Conservation (phyloP, 2,797 vertebrate species). For the Mormyrops boulengeri region DNA sequence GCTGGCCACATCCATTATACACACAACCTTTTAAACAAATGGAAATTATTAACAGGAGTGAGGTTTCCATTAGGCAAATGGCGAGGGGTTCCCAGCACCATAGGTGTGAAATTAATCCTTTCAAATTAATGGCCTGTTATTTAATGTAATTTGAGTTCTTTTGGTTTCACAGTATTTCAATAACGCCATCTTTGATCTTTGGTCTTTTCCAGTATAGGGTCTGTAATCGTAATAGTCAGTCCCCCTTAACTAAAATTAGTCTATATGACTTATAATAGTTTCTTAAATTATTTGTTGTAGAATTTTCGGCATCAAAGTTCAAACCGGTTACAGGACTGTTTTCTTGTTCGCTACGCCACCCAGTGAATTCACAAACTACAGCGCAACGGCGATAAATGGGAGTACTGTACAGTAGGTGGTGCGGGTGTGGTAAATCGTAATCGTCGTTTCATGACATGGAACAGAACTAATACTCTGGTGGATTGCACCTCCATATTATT, state of each 20-base stretch:
- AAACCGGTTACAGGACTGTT: background rate
- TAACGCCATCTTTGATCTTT: background rate
- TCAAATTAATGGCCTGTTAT: background rate
- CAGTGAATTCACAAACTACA: background rate
- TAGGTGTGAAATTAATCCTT: conserved; percentile 1
- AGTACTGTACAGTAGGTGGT: background rate
- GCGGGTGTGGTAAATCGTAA: background rate
- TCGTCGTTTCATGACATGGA: background rate
- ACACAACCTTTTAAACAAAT: conserved; percentile 10
- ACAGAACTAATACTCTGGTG: background rate
- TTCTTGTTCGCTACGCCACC: background rate
- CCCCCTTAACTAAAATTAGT: background rate
- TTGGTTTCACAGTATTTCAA: background rate
- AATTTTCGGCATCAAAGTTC: background rate
- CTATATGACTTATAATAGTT: background rate
- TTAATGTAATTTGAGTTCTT: background rate
- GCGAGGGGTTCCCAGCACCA: background rate
- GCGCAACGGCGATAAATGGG: background rate
- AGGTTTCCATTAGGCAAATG: background rate
- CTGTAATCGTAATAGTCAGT: background rate
- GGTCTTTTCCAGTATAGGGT: background rate
- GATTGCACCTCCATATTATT: background rate
- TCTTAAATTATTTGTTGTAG: background rate
- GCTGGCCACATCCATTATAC: background rate
- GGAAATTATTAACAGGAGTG: conserved; percentile 4